These are phyloP conservation scores for Babylonia areolata DNA, from an alignment of 1,140 invertebrate genomes.

Conservation along the genomic window DNA sequence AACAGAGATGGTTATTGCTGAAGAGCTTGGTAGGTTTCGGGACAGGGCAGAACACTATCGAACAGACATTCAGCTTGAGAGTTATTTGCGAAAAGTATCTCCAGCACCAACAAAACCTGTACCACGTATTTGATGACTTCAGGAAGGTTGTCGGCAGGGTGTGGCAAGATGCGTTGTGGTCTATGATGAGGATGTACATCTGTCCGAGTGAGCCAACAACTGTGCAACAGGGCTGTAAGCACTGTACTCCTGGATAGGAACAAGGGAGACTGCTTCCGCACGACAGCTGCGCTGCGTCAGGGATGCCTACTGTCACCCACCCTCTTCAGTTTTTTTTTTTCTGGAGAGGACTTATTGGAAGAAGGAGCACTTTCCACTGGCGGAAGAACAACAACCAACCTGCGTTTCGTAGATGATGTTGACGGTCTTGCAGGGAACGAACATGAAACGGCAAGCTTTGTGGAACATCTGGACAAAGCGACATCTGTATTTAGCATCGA, in stretches of 20 bases:
- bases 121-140: too few relatives aligned
- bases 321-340: too few relatives aligned
- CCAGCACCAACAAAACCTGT: too few relatives aligned
- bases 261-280: not conserved
- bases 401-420: not conserved
- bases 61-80: conserved; percentile 17
- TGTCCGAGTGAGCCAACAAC: not conserved
- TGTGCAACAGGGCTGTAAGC: not conserved
- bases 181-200: conserved; percentile 12
- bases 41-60: conserved; percentile 21
- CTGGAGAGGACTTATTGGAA: not conserved
- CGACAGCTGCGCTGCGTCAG: not conserved
- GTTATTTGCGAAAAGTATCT: too few relatives aligned
- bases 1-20: conserved; percentile 35
- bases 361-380: not conserved
- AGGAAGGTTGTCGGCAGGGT: not conserved
- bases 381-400: not conserved
- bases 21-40: too few relatives aligned
- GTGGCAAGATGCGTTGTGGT: not conserved
- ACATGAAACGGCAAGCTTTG: too few relatives aligned
- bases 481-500: not conserved
- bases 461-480: not conserved
- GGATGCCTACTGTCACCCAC: too few relatives aligned
- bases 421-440: too few relatives aligned
- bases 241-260: not conserved